Base-by-base conservation (phyloP, 2,888 invertebrate species). In the Scelioninae gen. 1 region DNA sequence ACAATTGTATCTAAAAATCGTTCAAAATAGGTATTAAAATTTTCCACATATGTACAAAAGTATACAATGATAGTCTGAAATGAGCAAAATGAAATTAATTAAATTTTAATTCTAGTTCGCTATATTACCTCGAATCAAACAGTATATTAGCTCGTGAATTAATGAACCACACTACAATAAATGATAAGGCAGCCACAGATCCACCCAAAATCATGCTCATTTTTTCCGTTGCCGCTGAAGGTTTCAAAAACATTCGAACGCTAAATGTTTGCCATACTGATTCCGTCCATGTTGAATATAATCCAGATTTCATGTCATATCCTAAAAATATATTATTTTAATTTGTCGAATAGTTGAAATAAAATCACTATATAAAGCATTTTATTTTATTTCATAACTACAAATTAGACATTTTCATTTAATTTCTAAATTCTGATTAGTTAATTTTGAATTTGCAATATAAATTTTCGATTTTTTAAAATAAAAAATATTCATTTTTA, bases 281-380 rank as follows among this genome's bases (percentile, higher is more conserved):
- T 93, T 98, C 98, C 16, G 97, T 95, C 98, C 98, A 98, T 10
- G 97, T 95, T 5, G 97, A 97, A 92, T 95, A 98, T 87, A 93
- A 85, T 11, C 95, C 95, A 0, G 96, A 96, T 16, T 94, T 93
- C 94, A 96, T 95, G 89, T 97, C 94, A 89, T 97, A 97, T 88
- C 94, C 96, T 96, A 86, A 29, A 91, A 91, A 13, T 0, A 51
- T 40, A 23, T 38, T 2, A 56, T 1, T 23, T 7, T 13, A 29
- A 10, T 49, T 13, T 23, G 5, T 49, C 15, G 15, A 15, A 47
- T 15, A 6, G 1, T 32, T 38, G 85, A n/a, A 53, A 15, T 7
- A 34, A 0, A 32, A 32, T 15, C n/a, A 43, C 1, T 56, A n/a
- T 38, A 56, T 15, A 10, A n/a, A n/a, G n/a, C n/a, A n/a, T 23